phyloP scores from a whole-genome alignment of 2,888 invertebrate species.

The Athrips mouffetella region DNA sequence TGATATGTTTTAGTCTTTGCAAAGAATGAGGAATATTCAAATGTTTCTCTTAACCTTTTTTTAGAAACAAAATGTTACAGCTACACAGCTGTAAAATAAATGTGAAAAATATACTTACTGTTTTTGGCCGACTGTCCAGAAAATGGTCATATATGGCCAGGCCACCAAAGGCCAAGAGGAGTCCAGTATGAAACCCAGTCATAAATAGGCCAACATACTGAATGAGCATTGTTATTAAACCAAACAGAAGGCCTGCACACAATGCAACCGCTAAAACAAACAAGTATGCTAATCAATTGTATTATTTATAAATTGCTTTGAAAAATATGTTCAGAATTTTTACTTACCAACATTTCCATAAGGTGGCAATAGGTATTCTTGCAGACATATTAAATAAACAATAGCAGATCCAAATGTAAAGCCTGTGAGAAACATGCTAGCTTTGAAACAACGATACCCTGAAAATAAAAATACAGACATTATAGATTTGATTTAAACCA shows the following conservation, averaged over 20 bases:
- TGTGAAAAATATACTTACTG: constrained; percentile 56
- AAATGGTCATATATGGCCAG: constrained; percentile 80
- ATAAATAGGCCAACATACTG: constrained; percentile 90
- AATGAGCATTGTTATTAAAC: constrained; percentile 88
- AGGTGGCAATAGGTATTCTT: constrained; percentile 86
- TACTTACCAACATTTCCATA: constrained; percentile 84
- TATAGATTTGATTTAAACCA: neutral
- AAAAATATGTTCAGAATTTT: neutral
- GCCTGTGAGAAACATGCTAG: constrained; percentile 92
- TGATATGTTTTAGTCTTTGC: too few relatives aligned
- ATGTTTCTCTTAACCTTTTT: too few relatives aligned
- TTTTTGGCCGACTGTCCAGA: constrained; percentile 73
- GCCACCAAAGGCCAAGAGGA: constrained; percentile 79
- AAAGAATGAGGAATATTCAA: too few relatives aligned
- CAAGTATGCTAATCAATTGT: constrained; percentile 8
- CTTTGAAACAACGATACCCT: constrained; percentile 94
- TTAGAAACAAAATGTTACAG: too few relatives aligned
- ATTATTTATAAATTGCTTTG: neutral
- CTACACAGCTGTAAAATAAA: too few relatives aligned
- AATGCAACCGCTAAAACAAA: constrained; percentile 79
- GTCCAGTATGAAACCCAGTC: constrained; percentile 87
- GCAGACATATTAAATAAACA: constrained; percentile 88
- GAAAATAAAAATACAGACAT: constrained; percentile 32
- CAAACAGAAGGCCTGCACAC: constrained; percentile 86
- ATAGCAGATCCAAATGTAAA: constrained; percentile 90